Evolutionary conservation across 2,797 vertebrate genomes (phyloP).

Genomic region (Leptoclinus maculatus): DNA sequence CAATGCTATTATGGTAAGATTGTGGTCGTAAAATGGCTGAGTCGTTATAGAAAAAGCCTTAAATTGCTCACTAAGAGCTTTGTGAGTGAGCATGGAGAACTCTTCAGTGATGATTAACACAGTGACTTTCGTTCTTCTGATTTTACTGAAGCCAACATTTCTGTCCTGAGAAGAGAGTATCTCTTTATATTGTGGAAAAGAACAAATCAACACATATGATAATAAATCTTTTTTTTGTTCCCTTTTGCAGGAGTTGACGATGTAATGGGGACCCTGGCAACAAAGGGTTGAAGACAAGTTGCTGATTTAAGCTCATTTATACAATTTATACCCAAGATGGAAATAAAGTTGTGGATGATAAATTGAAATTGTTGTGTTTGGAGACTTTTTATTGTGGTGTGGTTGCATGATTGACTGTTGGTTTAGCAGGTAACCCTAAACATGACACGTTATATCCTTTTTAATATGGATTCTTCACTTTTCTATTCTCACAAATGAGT

Average conservation of each 20-base stretch:
- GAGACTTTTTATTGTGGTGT: background rate
- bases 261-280: constrained; percentile 84
- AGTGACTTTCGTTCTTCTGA: constrained; percentile 98
- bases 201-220: background rate
- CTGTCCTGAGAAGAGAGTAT: constrained; percentile 86
- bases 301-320: constrained; percentile 94
- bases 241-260: constrained; percentile 93
- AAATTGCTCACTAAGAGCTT: background rate
- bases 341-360: constrained; percentile 96
- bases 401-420: background rate
- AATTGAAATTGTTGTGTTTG: constrained; percentile 59
- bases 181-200: background rate
- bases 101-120: constrained; percentile 87
- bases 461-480: background rate
- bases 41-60: background rate
- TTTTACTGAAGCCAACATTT: constrained; percentile 86
- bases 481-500: background rate
- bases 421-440: background rate
- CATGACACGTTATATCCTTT: background rate
- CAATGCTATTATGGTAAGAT: constrained; percentile 98
- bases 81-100: background rate
- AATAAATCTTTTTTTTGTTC: constrained; percentile 36
- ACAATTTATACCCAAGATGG: constrained; percentile 97
- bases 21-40: background rate
- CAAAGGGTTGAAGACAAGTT: constrained; percentile 86